Evolutionary conservation across 2,888 invertebrate species (phyloP), one percentile per base, ranked within the genome.

Genomic region (Drosophila atroscutellata): DNA sequence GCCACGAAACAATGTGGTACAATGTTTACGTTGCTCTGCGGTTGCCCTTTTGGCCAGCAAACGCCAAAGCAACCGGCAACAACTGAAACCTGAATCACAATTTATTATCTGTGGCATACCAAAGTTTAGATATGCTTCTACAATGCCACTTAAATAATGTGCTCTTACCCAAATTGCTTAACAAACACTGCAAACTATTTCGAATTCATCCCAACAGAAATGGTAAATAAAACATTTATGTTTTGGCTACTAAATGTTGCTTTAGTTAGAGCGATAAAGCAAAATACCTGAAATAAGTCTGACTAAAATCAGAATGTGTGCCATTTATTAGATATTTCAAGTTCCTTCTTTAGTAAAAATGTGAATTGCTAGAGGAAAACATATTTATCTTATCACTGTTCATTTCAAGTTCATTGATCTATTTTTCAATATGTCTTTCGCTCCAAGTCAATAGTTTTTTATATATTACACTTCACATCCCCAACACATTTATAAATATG

Each of bases 1-100:
- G 62, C 70, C 77, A 75, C 59, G 45, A 77, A 69, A 45, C 45
- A 77, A 75, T 88, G 86, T 86, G 78, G 71, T 52, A 73, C 73
- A 86, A 78, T 89, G 81, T 89, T 75, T 83, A 70, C 59, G 70
- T 68, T 78, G 67, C 70, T 57, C 52, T 65, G 66, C 47, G 70
- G 68, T 56, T 50, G 36, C 47, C 61, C 70, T 26, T 75, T 64
- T 75, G 52, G 51, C 62, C 51, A 47, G 36, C 59, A 51, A 45
- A 42, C 61, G 60, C 60, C 47, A 79, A 64, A 63, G 56, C 59
- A 54, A 49, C 60, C 55, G 61, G 47, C 49, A 67, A 52, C 51
- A 66, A 75, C 51, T 39, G 9, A 55, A 57, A 50, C 47, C 34
- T 47, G 26, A 59, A 62, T 56, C 49, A 49, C 49, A 63, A 70